phyloP scores from a whole-genome alignment of 1,140 invertebrate species.

The Araneus ventricosus region DNA sequence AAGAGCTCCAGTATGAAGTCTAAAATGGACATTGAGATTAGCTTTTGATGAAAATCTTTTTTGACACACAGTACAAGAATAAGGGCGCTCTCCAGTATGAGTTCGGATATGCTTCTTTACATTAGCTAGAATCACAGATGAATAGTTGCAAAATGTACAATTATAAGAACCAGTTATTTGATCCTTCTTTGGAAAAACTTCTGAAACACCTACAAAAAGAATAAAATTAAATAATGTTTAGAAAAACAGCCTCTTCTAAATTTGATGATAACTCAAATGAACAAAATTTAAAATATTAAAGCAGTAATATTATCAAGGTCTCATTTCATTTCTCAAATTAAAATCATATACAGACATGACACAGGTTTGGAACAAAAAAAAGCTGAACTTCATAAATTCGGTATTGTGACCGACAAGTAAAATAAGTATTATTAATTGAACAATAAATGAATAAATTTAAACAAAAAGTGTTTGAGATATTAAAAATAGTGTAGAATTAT shows the following conservation, averaged over 20 bases:
- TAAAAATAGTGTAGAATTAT: too few relatives aligned
- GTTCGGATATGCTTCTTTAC: neutral
- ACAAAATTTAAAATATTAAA: neutral
- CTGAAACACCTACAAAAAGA: neutral
- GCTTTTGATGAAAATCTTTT: constrained; percentile 19
- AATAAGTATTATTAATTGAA: too few relatives aligned
- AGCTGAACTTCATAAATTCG: too few relatives aligned
- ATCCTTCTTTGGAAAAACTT: neutral
- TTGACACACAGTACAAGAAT: constrained; percentile 31
- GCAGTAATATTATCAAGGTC: neutral
- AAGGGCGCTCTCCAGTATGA: neutral
- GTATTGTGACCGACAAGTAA: too few relatives aligned
- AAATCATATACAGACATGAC: too few relatives aligned
- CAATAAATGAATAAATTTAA: too few relatives aligned
- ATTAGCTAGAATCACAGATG: neutral
- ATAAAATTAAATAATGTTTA: neutral
- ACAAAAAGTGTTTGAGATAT: too few relatives aligned
- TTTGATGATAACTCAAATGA: neutral
- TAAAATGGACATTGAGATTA: constrained; percentile 28
- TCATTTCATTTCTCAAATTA: neutral
- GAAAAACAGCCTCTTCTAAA: neutral
- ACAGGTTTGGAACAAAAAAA: too few relatives aligned
- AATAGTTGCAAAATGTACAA: neutral
- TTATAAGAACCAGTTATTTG: neutral
- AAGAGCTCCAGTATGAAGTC: constrained; percentile 22